Percentiles rank a stretch among this genome's conserved stretches.
phyloP scores from a whole-genome alignment of 2,113 vertebrate species.

The Caretta caretta region DNA sequence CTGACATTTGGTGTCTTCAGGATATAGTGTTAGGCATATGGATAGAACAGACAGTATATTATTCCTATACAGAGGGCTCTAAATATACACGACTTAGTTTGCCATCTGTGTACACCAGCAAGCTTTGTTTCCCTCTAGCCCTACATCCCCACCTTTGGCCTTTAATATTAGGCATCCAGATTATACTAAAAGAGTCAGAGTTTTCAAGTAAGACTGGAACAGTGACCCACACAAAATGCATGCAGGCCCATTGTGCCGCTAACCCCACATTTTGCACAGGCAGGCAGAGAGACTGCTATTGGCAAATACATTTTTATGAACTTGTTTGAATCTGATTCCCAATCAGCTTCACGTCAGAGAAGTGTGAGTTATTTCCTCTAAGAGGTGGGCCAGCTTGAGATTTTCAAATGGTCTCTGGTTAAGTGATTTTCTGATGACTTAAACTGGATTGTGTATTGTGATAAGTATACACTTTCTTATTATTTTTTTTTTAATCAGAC shows the following conservation, averaged over 20 bases:
- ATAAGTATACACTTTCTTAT: not conserved
- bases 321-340: not conserved
- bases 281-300: not conserved
- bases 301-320: not conserved
- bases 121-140: not conserved
- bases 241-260: not conserved
- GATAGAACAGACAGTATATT: rapidly evolving
- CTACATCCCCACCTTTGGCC: not conserved
- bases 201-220: not conserved
- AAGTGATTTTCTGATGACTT: not conserved
- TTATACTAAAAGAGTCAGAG: not conserved
- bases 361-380: not conserved
- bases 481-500: not conserved
- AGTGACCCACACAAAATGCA: not conserved
- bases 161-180: not conserved
- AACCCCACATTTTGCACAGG: not conserved
- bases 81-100: not conserved
- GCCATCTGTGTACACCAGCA: not conserved
- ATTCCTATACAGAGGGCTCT: not conserved
- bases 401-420: not conserved
- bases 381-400: not conserved
- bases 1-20: not conserved
- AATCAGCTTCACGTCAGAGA: not conserved
- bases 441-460: not conserved
- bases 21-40: rapidly evolving